Evolutionary conservation across 2,888 invertebrate genomes (phyloP), one percentile per base, ranked within the genome.

Genomic region (Chrysolina haemoptera): DNA sequence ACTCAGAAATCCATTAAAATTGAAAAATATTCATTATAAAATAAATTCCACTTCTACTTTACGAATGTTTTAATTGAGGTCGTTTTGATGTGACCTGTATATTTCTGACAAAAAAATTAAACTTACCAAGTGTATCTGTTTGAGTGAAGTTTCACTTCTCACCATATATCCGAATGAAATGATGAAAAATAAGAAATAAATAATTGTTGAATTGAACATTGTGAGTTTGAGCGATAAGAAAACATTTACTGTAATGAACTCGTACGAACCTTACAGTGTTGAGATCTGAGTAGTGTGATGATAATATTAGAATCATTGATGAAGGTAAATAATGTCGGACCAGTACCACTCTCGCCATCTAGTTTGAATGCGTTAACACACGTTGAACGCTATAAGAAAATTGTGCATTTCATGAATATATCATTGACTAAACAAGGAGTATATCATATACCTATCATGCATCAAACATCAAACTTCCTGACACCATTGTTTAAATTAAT

Each of bases 121-220:
- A 55, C 53, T 55, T 55, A 55, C 53, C 53, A 55, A 5, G 12
- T 55, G 53, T 22, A 71, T 22, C 40, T 71, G 71, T 71, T 41
- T 71, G 18, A 71, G 41, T 18, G 50, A 35, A 71, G 18, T 12
- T 8, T 65, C 67, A 62, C 62, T 50, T 27, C 48, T 5, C 40
- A 53, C 48, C 12, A 59, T 20, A 48, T 16, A 10, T 18, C 35
- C 40, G 20, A 65, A 71, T 48, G 59, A 43, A 22, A 71, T 22
- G 10, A 22, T 5, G n/a, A 40, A 53, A 55, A 20, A 20, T 20
- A 55, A 55, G 14, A 9, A 18, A 55, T 12, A 55, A 10, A 20
- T n/a, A n/a, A n/a, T n/a, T n/a, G 1, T 48, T 48, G 16, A 48
- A 48, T 9, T 48, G 16, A 55, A 55, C 18, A 55, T 55, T 10